Evolutionary conservation across 1,140 invertebrate genomes (phyloP), one percentile per base, ranked within the genome.

Genomic region (Macrosteles quadrilineatus): DNA sequence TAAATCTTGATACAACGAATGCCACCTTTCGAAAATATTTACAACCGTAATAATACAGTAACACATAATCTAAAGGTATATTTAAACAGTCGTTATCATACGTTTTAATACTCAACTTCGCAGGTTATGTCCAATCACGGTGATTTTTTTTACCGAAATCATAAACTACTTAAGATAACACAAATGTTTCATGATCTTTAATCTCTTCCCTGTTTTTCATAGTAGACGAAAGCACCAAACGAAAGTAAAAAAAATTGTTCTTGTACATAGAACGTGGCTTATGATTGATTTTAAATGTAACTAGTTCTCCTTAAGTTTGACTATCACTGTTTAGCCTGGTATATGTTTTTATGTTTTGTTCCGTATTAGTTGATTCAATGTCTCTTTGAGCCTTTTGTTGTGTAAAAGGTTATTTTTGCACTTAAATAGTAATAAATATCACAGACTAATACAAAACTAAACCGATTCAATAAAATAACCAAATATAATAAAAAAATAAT

Each of bases 251-350:
- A 4, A 3, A 9, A 4, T 19, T 53, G 23, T 53, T 45, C 11
- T 23, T 66, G 63, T 66, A 66, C 63, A 66, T 66, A 66, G 63
- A 66, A 45, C 63, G 63, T 66, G 63, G 59, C 63, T 66, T 66
- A 59, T 59, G 55, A 59, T 23, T 59, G 55, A 59, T 11, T 59
- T 59, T 59, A 50, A 59, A 59, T 59, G 55, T 59, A 59, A 59
- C 27, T 59, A 59, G 55, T 59, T 59, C 25, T 59, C 23, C 23
- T 14, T 59, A 25, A 59, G 55, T 59, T 59, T 59, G 55, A 21
- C 25, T 59, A 25, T 59, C 21, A 29, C n/a, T 59, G 55, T 59
- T 59, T 59, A 59, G 55, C 27, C 27, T 25, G 21, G 55, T 59
- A 27, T 9, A 30, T 59, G 55, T 59, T 50, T 36, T 50, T 50